These are phyloP conservation scores for Enteromius argenteus DNA, from an alignment of 2,797 vertebrate genomes.

Conservation along the genomic window DNA sequence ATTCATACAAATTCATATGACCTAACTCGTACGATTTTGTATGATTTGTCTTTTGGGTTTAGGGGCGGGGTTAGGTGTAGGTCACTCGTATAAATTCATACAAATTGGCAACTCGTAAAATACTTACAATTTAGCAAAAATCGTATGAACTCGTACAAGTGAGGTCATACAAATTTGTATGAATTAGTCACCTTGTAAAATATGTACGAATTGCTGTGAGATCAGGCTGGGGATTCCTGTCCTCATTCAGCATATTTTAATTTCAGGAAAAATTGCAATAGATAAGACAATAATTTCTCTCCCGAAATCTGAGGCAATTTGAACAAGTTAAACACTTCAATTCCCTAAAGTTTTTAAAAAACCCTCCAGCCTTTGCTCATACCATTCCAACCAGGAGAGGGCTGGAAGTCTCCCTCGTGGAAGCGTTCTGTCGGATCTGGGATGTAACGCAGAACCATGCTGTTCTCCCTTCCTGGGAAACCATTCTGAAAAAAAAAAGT, in stretches of 20 bases:
- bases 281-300: neutral
- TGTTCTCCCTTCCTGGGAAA: constrained; percentile 86
- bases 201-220: too few species aligned
- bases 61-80: too few species aligned
- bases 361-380: neutral
- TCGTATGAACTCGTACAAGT: too few species aligned
- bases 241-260: neutral
- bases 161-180: too few species aligned
- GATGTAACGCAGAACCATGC: constrained; percentile 90
- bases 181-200: too few species aligned
- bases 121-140: too few species aligned
- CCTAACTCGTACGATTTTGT: too few species aligned
- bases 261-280: neutral
- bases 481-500: constrained; percentile 74
- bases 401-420: constrained; percentile 86
- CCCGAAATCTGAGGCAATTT: neutral
- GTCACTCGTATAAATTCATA: too few species aligned
- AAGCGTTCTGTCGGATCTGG: constrained; percentile 91
- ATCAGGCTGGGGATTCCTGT: too few species aligned
- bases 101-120: too few species aligned
- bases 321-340: neutral
- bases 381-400: constrained; percentile 80
- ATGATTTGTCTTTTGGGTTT: too few species aligned
- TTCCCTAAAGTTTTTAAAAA: neutral
- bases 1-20: too few species aligned